Conservation (phyloP, 1,140 invertebrate genomes). For the Heliconius melpomene region DNA sequence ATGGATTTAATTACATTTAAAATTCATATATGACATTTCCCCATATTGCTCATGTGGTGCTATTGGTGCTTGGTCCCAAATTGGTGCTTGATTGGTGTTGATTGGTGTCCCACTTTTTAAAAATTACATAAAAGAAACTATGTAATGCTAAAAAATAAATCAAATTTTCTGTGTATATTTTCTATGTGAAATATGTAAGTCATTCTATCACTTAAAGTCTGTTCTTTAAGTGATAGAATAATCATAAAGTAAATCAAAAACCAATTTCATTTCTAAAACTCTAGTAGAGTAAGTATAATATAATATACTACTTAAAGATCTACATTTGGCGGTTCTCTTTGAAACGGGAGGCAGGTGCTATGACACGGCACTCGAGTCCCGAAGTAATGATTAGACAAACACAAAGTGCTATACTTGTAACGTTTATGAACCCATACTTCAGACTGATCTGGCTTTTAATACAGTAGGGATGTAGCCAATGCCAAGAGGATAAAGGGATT, state of each 20-base stretch:
- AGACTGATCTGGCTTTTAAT: conserved; percentile 3
- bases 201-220: too few species aligned
- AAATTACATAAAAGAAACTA: too few species aligned
- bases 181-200: too few species aligned
- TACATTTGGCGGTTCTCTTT: conserved; percentile 13
- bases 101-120: too few species aligned
- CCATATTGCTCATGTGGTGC: too few species aligned
- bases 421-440: conserved; percentile 11
- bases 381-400: conserved; percentile 19
- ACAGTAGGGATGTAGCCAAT: neutral
- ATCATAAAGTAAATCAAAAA: neutral
- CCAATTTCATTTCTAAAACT: neutral
- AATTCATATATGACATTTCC: too few species aligned
- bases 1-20: too few species aligned
- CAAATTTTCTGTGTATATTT: too few species aligned
- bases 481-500: neutral
- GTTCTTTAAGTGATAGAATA: too few species aligned
- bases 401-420: conserved; percentile 19
- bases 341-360: conserved; percentile 18
- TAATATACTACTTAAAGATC: neutral
- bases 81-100: too few species aligned
- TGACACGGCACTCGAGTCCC: conserved; percentile 14
- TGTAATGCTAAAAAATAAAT: too few species aligned
- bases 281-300: neutral
- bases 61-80: too few species aligned